phyloP scores from a whole-genome alignment of 2,113 vertebrate species.

The human (Homo sapiens) region GRCh38 chr11:86399001-86399500 shows the following conservation, averaged over 20 bases:
- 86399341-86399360: no score
- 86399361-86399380: no score
- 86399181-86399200: neutral
- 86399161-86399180: neutral
- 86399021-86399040: neutral
- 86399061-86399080: neutral
- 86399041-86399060: conserved; percentile 32
- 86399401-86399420: no score
- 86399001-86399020: neutral
- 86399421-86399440: no score
- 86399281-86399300: neutral
- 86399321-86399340: no score
- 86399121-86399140: neutral
- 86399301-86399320: neutral
- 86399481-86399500: no score
- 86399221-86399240: neutral
- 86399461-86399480: no score
- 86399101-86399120: neutral
- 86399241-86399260: neutral
- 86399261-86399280: neutral
- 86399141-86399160: neutral
- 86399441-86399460: no score
- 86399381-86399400: no score
- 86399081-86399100: neutral
- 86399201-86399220: neutral